Evolutionary conservation across 1,140 invertebrate species (phyloP).

Genomic region (Mya arenaria): DNA sequence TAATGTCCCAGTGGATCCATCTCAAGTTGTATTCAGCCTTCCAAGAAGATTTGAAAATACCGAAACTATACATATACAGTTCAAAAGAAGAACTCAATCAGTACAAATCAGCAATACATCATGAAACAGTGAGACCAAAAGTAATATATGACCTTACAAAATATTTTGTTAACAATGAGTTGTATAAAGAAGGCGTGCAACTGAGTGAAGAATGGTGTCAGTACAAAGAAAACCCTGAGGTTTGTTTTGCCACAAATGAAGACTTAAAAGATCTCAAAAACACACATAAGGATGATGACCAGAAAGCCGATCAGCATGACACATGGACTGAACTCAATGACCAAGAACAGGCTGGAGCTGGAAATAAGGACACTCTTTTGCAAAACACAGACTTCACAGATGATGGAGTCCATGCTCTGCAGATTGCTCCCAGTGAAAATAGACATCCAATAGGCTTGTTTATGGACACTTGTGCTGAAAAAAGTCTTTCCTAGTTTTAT

Average conservation of each 20-base stretch:
- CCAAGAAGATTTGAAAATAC: constrained; percentile 51
- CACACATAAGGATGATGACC: neutral
- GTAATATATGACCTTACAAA: constrained; percentile 54
- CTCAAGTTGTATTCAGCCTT: constrained; percentile 10
- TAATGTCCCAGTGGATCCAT: constrained; percentile 52
- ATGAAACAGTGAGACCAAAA: constrained; percentile 56
- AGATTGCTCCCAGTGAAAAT: constrained; percentile 57
- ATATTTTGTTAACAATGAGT: constrained; percentile 53
- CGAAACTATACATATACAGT: constrained; percentile 47
- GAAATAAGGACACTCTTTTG: constrained; percentile 52
- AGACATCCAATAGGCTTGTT: constrained; percentile 54
- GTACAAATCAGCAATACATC: neutral
- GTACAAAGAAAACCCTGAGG: constrained; percentile 6
- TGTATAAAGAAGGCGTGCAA: constrained; percentile 46
- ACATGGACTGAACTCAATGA: constrained; percentile 40
- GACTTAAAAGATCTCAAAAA: neutral
- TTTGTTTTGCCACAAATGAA: neutral
- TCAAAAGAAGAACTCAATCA: constrained; percentile 29
- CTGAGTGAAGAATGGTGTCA: constrained; percentile 33
- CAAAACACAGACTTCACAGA: constrained; percentile 45
- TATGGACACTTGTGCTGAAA: constrained; percentile 52
- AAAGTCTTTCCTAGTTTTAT: constrained; percentile 54
- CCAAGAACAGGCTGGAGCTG: constrained; percentile 28
- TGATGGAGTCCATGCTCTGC: constrained; percentile 49
- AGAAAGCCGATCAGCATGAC: neutral